These are phyloP conservation scores for Ammodytes dubius DNA, from an alignment of 2,113 vertebrate species.

Conservation along the genomic window DNA sequence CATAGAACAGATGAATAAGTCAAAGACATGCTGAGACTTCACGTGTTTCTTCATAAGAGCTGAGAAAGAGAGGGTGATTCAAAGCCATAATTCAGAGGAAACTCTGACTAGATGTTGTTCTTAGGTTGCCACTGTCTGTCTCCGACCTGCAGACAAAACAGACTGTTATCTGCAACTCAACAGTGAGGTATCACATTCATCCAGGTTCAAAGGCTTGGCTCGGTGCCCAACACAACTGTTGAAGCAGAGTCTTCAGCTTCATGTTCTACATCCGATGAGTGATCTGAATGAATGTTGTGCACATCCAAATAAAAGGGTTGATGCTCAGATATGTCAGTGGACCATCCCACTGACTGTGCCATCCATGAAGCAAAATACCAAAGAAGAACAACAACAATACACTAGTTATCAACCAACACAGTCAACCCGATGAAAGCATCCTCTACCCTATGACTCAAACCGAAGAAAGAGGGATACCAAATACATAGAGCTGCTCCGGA, in stretches of 20 bases:
- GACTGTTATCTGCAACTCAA: background rate
- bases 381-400: too few species aligned
- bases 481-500: too few species aligned
- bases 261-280: background rate
- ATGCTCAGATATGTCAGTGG: too few species aligned
- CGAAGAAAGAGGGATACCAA: too few species aligned
- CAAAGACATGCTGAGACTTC: background rate
- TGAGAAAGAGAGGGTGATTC: background rate
- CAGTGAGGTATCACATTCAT: background rate
- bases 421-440: too few species aligned
- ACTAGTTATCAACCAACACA: too few species aligned
- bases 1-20: background rate
- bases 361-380: too few species aligned
- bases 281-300: too few species aligned
- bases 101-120: background rate
- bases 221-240: background rate
- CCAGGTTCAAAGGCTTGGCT: too few species aligned
- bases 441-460: too few species aligned
- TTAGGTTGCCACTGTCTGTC: background rate
- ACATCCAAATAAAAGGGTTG: too few species aligned
- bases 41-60: background rate
- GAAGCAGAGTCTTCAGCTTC: background rate
- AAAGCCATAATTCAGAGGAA: background rate
- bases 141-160: constrained; percentile 4
- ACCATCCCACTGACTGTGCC: too few species aligned